Evolutionary conservation across 1,140 invertebrate species (phyloP).

Genomic region (Planococcus citri): DNA sequence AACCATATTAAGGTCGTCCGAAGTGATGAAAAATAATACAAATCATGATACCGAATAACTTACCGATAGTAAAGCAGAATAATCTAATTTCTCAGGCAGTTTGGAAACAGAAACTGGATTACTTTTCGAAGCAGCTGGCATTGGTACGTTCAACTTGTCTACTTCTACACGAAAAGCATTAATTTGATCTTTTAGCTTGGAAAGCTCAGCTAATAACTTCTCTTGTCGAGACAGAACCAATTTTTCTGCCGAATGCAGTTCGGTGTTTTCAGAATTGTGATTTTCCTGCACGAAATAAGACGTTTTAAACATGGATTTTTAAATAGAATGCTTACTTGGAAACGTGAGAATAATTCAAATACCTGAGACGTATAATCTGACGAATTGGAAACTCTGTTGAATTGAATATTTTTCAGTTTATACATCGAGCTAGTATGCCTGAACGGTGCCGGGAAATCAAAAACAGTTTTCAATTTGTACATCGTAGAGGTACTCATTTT

Average conservation of each 20-base stretch:
- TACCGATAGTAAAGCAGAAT: background rate
- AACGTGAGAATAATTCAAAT: background rate
- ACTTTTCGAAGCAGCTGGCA: background rate
- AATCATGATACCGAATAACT: too few species aligned
- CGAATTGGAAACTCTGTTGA: background rate
- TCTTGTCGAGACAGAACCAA: background rate
- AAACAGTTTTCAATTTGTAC: constrained; percentile 28
- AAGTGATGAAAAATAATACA: constrained; percentile 19
- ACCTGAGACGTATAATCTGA: background rate
- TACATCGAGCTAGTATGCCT: constrained; percentile 26
- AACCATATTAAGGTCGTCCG: constrained; percentile 31
- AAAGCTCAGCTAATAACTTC: background rate
- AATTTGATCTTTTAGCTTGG: background rate
- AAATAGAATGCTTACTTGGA: background rate
- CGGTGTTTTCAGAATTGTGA: background rate
- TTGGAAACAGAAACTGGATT: background rate
- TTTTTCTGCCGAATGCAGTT: background rate
- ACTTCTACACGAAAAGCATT: background rate
- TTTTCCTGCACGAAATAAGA: background rate
- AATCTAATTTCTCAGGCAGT: background rate
- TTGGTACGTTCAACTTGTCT: background rate
- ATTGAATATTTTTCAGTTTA: constrained; percentile 27
- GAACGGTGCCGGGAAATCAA: constrained; percentile 22
- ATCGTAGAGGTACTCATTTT: constrained; percentile 21
- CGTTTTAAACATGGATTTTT: background rate